Evolutionary conservation across 2,113 vertebrate species (phyloP), one percentile per base, ranked within the genome.

Genomic region (Spermophilus dauricus): DNA sequence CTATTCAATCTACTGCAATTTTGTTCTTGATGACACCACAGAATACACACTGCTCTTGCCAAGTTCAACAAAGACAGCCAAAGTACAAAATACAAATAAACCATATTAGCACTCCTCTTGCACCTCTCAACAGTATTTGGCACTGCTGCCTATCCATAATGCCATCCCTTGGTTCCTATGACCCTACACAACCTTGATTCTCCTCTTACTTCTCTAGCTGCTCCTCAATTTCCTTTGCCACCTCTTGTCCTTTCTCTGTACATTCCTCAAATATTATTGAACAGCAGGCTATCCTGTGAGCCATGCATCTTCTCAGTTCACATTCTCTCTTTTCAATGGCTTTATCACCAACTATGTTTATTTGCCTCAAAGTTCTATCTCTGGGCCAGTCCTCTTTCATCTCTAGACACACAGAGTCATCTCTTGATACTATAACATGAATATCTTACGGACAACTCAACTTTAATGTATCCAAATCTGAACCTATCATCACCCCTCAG

Each of bases 11-110:
- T 20, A 56, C 39, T 78, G 14, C 17, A 70, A 0, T 48, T 26
- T 28, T 13, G 16, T 11, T 82, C 73, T 51, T 89, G n/a, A 58
- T 10, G 22, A 26, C 42, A 92, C 30, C 92, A 73, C 28, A 75
- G 92, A 83, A 82, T 73, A 8, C 12, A 42, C 69, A 20, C 18
- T 86, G 13, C 8, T 82, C 30, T 94, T 73, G 42, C 17, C 34
- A 67, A 78, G 4, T 92, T 78, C 75, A 89, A 39, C 67, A 82
- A 78, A 39, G 63, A 17, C n/a, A 28, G 69, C 8, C 48, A 83
- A 75, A 80, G 75, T 48, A 94, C 37, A 76, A 83, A 95, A 63
- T 75, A 63, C 75, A 89, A 61, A 51, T 16, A 61, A 83, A 56
- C 6, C 5, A 14, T 48, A 16, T 75, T 37, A 24, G 2, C 63